Evolutionary conservation across 2,888 invertebrate species (phyloP).

Genomic region (Acronicta leporina): DNA sequence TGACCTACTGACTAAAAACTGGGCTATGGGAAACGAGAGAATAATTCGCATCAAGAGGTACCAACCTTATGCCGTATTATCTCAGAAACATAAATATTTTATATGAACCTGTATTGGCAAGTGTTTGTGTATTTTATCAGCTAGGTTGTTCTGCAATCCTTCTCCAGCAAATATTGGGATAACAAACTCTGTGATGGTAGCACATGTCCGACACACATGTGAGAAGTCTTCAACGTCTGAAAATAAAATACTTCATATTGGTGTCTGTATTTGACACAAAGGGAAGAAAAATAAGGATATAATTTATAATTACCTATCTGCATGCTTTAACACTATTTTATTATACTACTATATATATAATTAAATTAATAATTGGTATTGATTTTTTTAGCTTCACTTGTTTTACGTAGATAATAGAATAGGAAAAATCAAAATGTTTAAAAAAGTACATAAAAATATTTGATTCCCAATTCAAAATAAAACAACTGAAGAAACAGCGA

Average conservation of each 20-base stretch:
- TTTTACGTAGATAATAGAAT: background rate
- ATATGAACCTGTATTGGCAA: constrained; percentile 88
- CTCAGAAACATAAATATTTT: no score
- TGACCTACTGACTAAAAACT: no score
- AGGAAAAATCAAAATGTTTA: background rate
- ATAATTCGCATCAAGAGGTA: no score
- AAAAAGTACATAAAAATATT: background rate
- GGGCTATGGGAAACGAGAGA: no score
- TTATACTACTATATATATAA: no score
- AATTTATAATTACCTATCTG: no score
- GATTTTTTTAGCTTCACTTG: background rate
- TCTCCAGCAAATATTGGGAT: constrained; percentile 91
- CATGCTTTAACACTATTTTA: no score
- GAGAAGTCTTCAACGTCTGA: constrained; percentile 68
- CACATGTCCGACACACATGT: constrained; percentile 88
- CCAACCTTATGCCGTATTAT: no score
- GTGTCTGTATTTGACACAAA: no score
- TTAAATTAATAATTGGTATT: no score
- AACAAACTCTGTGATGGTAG: constrained; percentile 82
- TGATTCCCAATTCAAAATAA: constrained; percentile 1
- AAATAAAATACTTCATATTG: no score
- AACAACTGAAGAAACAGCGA: constrained; percentile 11
- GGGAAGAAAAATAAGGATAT: no score
- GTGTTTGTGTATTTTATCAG: constrained; percentile 90
- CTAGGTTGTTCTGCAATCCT: constrained; percentile 89